Percentiles rank a stretch among this genome's conserved stretches.
These are phyloP conservation scores for Oreotrochilus melanogaster DNA, from an alignment of 2,113 vertebrate genomes.

Conservation along the genomic window DNA sequence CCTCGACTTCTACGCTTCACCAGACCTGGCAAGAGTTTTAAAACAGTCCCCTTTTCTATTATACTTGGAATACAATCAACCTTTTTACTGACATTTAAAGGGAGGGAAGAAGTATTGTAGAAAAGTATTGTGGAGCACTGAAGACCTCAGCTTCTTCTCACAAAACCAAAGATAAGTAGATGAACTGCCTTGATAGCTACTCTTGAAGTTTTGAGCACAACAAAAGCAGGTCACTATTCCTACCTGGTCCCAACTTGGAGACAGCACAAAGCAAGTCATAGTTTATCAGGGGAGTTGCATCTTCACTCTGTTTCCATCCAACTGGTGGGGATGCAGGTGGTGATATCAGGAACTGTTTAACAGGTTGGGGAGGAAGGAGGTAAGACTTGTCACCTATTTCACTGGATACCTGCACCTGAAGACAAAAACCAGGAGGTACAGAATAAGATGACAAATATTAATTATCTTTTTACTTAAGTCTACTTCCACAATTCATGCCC, in stretches of 20 bases:
- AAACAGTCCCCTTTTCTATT: neutral
- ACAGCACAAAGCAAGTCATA: constrained; percentile 97
- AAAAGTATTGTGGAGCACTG: neutral
- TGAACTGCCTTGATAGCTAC: neutral
- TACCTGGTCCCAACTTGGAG: constrained; percentile 95
- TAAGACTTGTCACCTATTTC: constrained; percentile 91
- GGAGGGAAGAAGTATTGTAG: neutral
- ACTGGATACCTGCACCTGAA: constrained; percentile 86
- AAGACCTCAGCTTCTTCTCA: neutral
- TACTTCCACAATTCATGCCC: neutral
- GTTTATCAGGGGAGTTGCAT: constrained; percentile 92
- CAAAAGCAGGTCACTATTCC: neutral
- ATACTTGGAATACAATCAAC: neutral
- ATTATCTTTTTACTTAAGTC: neutral
- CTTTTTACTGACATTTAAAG: neutral
- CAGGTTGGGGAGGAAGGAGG: constrained; percentile 91
- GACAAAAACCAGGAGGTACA: neutral
- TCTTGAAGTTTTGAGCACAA: neutral
- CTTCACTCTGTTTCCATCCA: constrained; percentile 95
- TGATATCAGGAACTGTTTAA: constrained; percentile 97
- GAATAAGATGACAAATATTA: neutral
- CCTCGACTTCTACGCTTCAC: neutral
- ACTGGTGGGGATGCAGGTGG: constrained; percentile 93
- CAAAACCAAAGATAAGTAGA: neutral
- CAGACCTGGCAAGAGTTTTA: neutral